phyloP scores from a whole-genome alignment of 1,140 invertebrate species.

The Ectropis grisescens region DNA sequence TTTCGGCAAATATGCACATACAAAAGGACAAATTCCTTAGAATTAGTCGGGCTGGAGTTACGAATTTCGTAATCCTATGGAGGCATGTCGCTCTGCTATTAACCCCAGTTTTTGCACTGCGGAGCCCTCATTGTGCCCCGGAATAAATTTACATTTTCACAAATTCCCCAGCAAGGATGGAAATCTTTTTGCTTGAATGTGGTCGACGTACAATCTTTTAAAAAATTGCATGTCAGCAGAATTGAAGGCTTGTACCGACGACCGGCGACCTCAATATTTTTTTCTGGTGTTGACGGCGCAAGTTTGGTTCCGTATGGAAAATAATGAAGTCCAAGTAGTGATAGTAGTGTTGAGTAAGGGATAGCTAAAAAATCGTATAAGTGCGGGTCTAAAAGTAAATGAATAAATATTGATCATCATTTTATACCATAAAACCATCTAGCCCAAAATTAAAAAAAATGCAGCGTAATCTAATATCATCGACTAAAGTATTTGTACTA shows the following conservation, averaged over 20 bases:
- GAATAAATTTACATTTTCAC: conserved; percentile 60
- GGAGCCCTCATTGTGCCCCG: conserved; percentile 35
- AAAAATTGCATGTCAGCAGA: conserved; percentile 48
- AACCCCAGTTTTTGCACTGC: conserved; percentile 37
- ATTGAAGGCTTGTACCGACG: conserved; percentile 25
- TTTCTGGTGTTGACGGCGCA: conserved; percentile 1
- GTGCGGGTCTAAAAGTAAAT: too few species aligned
- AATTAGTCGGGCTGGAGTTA: conserved; percentile 18
- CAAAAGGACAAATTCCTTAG: conserved; percentile 12
- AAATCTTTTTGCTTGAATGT: conserved; percentile 43
- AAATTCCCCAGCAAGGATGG: conserved; percentile 33
- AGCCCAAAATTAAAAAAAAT: too few species aligned
- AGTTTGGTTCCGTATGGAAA: too few species aligned
- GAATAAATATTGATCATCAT: too few species aligned
- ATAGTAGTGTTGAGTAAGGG: neutral
- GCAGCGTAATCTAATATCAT: too few species aligned
- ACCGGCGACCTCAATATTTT: neutral
- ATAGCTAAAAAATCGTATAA: too few species aligned
- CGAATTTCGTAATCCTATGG: conserved; percentile 23
- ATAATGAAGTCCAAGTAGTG: neutral
- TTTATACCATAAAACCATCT: too few species aligned
- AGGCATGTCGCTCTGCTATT: conserved; percentile 24
- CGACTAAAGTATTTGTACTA: too few species aligned
- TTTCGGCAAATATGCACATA: neutral
- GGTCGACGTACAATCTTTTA: conserved; percentile 20